Evolutionary conservation across 2,888 invertebrate species (phyloP).

Genomic region (Drosophila borborema): DNA sequence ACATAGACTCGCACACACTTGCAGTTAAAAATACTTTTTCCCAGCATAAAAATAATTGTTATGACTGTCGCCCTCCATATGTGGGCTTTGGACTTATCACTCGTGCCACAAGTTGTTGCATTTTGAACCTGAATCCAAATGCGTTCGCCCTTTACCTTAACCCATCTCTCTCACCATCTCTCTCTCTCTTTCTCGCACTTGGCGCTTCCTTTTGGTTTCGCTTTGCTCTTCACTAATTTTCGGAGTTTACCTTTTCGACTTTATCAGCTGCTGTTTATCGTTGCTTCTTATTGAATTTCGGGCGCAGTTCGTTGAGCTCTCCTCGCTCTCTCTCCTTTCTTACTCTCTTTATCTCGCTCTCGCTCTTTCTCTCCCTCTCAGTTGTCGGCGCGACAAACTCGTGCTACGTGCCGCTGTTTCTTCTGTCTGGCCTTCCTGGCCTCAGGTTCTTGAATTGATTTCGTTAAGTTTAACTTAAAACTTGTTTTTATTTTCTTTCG

Average conservation of each 20-base stretch:
- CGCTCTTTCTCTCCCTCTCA: slow-evolving; percentile 1
- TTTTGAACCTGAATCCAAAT: slow-evolving; percentile 21
- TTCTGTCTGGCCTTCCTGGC: slow-evolving; percentile 33
- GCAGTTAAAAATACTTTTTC: slow-evolving; percentile 32
- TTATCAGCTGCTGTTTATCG: slow-evolving; percentile 79
- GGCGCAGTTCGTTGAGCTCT: slow-evolving; percentile 53
- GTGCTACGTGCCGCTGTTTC: slow-evolving; percentile 57
- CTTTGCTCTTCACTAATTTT: slow-evolving; percentile 63
- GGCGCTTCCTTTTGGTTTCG: slow-evolving; percentile 39
- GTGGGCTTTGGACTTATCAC: slow-evolving; percentile 63
- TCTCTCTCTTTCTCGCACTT: slow-evolving; percentile 7
- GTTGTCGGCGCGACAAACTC: slow-evolving; percentile 52
- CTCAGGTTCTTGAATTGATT: slow-evolving; percentile 67
- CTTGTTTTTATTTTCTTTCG: slow-evolving; percentile 56
- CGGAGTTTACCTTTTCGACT: slow-evolving; percentile 64
- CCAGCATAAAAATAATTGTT: slow-evolving; percentile 49
- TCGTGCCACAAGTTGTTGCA: slow-evolving; percentile 78
- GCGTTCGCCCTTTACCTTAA: slow-evolving; percentile 1
- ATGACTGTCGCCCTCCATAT: slow-evolving; percentile 37
- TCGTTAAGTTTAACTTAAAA: slow-evolving; percentile 67
- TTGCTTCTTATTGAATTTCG: slow-evolving; percentile 71
- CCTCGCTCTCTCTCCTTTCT: background rate
- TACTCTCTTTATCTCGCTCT: slow-evolving; percentile 4
- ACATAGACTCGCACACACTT: slow-evolving; percentile 12
- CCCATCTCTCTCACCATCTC: background rate